Evolutionary conservation across 2,888 invertebrate species (phyloP), one percentile per base, ranked within the genome.

Genomic region (Leucoma salicis): DNA sequence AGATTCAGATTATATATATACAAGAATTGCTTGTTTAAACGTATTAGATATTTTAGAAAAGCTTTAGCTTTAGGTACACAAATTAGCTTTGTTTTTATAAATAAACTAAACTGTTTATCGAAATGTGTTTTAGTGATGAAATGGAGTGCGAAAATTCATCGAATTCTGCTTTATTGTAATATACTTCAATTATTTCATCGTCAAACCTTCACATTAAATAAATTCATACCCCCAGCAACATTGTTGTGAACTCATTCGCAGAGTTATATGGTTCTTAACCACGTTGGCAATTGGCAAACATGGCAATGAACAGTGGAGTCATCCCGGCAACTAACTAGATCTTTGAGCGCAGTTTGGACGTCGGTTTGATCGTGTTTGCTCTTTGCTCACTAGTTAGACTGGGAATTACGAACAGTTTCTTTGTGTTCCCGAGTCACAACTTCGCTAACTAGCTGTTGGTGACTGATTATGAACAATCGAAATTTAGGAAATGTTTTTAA

Each of bases 341-440:
- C 86, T 83, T 86, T 85, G 82, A 83, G 71, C 74, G 70, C 68
- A 80, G 80, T 82, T 81, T 78, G 77, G 81, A 76, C 80, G 77
- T 77, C 65, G 79, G 82, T 79, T 73, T 81, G 79, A 83, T 86
- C 76, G 78, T 82, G 72, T 85, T 84, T 84, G 69, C 71, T 59
- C 70, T 65, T 58, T 76, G 69, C 70, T 74, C 73, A 71, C 82
- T 85, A 84, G 86, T 86, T 86, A 82, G 83, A 73, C 74, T 73
- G 64, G 67, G 73, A 77, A 79, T 78, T 79, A 78, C 57, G 74
- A 74, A 74, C 73, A 65, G 78, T 74, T 85, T 88, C 88, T 87
- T 89, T 89, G 88, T 86, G 76, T 78, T 82, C 65, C 67, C 60
- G 62, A 72, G 66, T 76, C 70, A 54, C 74, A 81, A 84, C 82